Evolutionary conservation across 2,797 vertebrate species (phyloP).

Genomic region (Lagorchestes hirsutus): DNA sequence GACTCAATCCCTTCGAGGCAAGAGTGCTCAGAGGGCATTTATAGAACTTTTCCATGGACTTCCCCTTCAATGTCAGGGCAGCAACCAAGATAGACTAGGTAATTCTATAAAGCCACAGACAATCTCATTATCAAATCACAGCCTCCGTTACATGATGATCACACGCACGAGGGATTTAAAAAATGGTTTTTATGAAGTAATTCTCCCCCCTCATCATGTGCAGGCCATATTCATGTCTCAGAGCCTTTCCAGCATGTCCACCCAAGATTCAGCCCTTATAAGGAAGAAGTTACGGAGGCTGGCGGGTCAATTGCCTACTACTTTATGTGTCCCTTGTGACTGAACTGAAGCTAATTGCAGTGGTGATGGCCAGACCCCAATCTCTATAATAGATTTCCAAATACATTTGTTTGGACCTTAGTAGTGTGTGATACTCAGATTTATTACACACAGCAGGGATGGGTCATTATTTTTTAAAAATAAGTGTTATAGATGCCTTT

Average conservation of each 20-base stretch:
- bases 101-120: neutral
- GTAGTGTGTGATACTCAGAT: neutral
- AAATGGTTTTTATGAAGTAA: neutral
- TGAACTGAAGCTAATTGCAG: neutral
- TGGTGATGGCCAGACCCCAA: neutral
- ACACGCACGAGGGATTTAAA: neutral
- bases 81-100: constrained; percentile 17
- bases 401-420: neutral
- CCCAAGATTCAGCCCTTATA: neutral
- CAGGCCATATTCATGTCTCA: neutral
- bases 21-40: constrained; percentile 49
- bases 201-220: neutral
- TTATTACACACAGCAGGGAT: neutral
- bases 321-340: neutral
- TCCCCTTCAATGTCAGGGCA: constrained; percentile 28
- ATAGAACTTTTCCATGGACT: constrained; percentile 69
- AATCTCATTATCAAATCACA: constrained; percentile 44
- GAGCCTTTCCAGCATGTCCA: neutral
- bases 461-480: neutral
- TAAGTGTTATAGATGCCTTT: neutral
- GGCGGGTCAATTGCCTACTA: neutral
- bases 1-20: constrained; percentile 40
- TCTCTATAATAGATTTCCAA: neutral
- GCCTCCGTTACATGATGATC: neutral
- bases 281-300: neutral